phyloP scores from a whole-genome alignment of 2,113 vertebrate genomes.

The Cettia cetti region DNA sequence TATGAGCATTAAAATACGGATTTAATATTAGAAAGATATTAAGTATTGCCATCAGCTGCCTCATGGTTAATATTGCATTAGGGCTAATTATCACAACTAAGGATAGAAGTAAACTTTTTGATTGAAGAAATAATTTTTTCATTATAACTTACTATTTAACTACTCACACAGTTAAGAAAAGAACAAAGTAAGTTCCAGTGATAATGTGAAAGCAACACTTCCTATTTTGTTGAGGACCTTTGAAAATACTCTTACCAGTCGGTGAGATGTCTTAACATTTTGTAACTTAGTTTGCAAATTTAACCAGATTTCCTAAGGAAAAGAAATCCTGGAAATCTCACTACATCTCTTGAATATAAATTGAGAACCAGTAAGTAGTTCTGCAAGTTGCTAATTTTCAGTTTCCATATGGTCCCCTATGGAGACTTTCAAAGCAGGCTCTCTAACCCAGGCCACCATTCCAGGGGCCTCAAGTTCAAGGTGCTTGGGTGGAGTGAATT shows the following conservation, averaged over 20 bases:
- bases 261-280: background rate
- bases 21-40: background rate
- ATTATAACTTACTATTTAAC: background rate
- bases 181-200: background rate
- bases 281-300: background rate
- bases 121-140: background rate
- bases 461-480: background rate
- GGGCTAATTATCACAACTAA: background rate
- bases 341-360: background rate
- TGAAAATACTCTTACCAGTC: background rate
- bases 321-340: background rate
- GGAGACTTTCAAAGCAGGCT: background rate
- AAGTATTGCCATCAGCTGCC: background rate
- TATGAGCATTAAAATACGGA: background rate
- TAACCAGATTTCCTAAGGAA: background rate
- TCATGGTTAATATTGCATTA: background rate
- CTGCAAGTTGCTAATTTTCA: background rate
- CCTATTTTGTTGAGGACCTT: background rate
- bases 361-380: background rate
- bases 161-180: background rate
- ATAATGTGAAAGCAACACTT: background rate
- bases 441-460: background rate
- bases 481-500: background rate
- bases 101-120: background rate
- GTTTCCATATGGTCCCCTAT: background rate